Percentiles rank a stretch among this genome's conserved stretches.
phyloP scores from a whole-genome alignment of 35 echinoderm and acorn worm genomes.

The Hemicentrotus pulcherrimus region DNA sequence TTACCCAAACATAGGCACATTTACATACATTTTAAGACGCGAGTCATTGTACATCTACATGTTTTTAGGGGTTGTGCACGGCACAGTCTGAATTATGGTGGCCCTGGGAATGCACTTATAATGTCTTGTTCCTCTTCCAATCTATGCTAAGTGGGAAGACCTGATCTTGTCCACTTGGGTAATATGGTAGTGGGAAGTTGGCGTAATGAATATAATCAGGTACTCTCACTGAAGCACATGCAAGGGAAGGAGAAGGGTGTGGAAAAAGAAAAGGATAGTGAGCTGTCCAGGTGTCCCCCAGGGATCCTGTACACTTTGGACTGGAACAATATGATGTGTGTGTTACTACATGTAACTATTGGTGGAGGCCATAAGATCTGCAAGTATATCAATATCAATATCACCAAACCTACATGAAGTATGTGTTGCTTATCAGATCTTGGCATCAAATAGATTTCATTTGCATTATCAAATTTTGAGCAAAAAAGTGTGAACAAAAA shows the following conservation, averaged over 20 bases:
- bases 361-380: too few relatives aligned
- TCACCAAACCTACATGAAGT: too few relatives aligned
- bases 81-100: not conserved
- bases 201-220: slow-evolving; percentile 51
- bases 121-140: slow-evolving; percentile 49
- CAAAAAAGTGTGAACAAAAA: too few relatives aligned
- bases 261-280: not conserved
- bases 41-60: not conserved
- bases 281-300: not conserved
- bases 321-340: not conserved
- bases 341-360: too few relatives aligned
- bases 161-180: slow-evolving; percentile 37
- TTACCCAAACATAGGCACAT: not conserved
- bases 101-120: not conserved
- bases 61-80: not conserved
- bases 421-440: too few relatives aligned
- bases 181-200: slow-evolving; percentile 47
- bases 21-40: not conserved
- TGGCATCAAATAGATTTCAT: too few relatives aligned
- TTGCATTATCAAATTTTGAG: too few relatives aligned
- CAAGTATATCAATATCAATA: too few relatives aligned
- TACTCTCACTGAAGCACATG: not conserved
- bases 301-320: not conserved
- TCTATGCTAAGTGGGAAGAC: slow-evolving; percentile 23
- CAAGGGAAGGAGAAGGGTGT: not conserved